Percentiles rank a stretch among this genome's conserved stretches.
These are phyloP conservation scores for Acrocephalus arundinaceus DNA, from an alignment of 2,113 vertebrate genomes.

Conservation along the genomic window DNA sequence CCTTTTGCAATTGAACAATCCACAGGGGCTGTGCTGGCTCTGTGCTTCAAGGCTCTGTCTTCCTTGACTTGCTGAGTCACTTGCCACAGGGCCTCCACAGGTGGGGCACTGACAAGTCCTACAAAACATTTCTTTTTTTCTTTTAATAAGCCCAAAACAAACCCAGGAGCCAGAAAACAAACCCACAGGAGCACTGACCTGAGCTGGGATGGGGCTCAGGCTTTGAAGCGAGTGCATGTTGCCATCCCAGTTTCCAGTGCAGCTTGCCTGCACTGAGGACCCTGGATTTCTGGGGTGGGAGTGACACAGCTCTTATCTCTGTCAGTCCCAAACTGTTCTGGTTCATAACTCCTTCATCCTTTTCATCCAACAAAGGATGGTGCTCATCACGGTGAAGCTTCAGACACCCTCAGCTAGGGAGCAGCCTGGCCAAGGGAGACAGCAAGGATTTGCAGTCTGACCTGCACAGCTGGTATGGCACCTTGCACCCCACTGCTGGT, in stretches of 20 bases:
- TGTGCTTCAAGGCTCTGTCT: neutral
- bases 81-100: neutral
- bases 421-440: neutral
- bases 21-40: neutral
- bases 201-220: neutral
- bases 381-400: neutral
- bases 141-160: neutral
- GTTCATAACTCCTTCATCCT: neutral
- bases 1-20: neutral
- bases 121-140: neutral
- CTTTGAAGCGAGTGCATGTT: neutral
- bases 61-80: accelerated
- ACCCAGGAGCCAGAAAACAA: neutral
- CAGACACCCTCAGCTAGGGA: neutral
- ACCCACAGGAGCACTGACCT: neutral
- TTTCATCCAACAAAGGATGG: neutral
- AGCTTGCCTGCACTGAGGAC: neutral
- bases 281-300: neutral
- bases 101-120: neutral
- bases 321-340: neutral
- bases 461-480: neutral
- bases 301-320: neutral
- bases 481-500: neutral
- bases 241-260: neutral
- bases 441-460: neutral